A percentile compares a stretch with the other conserved stretches of the same genome.
These are phyloP conservation scores for Amazona finschi DNA, from an alignment of 2,797 vertebrate species.

Conservation along the genomic window DNA sequence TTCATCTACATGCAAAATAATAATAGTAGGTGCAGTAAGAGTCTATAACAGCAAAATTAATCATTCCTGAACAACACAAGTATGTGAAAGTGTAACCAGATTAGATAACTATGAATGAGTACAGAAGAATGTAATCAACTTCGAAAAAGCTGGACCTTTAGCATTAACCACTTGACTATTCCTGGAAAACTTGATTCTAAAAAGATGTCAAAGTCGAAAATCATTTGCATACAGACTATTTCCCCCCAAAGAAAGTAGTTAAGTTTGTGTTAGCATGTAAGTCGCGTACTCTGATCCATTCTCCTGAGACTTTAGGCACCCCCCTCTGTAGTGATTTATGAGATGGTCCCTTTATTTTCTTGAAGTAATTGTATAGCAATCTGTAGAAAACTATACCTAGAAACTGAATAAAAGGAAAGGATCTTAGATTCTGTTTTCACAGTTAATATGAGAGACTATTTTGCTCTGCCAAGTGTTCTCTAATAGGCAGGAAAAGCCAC, in stretches of 20 bases:
- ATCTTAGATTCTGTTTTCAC: not conserved
- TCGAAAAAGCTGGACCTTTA: not conserved
- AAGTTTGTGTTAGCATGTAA: not conserved
- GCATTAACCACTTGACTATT: not conserved
- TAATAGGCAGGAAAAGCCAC: not conserved
- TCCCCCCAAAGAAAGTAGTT: rapidly evolving
- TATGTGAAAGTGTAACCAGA: not conserved
- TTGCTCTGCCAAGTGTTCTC: not conserved
- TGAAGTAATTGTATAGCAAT: not conserved
- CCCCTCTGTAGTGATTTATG: not conserved
- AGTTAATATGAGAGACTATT: not conserved
- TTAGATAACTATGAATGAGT: not conserved
- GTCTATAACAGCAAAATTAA: not conserved
- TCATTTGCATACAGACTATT: not conserved
- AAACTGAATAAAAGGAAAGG: not conserved
- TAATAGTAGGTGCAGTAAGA: not conserved
- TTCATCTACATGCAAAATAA: not conserved
- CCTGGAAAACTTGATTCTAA: not conserved
- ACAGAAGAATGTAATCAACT: not conserved
- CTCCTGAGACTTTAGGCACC: not conserved
- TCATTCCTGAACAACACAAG: not conserved
- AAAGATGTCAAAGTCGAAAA: not conserved
- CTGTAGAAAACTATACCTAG: not conserved
- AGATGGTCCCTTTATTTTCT: not conserved
- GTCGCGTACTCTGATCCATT: not conserved